Evolutionary conservation across 2,113 vertebrate species (phyloP).

Genomic region (Addax nasomaculatus): DNA sequence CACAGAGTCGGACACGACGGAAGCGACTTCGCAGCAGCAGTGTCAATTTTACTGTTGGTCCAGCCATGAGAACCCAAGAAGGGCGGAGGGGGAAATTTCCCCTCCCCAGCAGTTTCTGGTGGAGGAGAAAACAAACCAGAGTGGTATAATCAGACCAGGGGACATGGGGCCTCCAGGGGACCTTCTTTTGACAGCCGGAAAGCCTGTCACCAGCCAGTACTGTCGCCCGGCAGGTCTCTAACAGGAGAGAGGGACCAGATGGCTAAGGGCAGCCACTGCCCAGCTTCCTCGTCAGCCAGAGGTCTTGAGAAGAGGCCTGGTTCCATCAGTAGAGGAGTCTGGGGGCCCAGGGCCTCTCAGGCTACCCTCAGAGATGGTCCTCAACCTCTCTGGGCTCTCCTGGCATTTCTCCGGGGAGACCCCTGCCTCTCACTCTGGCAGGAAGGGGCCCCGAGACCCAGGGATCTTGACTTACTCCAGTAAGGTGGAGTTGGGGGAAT

Average conservation of each 20-base stretch:
- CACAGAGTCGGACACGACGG: no score
- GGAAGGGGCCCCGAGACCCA: neutral
- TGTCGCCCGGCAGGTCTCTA: neutral
- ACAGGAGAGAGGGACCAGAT: neutral
- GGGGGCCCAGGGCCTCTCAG: neutral
- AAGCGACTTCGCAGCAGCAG: neutral
- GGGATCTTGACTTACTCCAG: neutral
- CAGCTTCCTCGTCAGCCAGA: accelerated
- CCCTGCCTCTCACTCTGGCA: neutral
- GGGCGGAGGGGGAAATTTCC: neutral
- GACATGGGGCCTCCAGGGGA: neutral
- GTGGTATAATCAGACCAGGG: neutral
- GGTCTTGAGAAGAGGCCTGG: neutral
- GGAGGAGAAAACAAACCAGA: neutral
- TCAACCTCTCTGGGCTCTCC: neutral
- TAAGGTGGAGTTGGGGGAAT: neutral
- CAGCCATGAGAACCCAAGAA: neutral
- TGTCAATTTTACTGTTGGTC: neutral
- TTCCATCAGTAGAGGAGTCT: neutral
- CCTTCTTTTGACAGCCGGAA: neutral
- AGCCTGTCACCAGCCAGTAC: neutral
- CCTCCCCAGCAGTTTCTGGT: neutral
- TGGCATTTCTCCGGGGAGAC: neutral
- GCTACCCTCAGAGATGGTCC: neutral
- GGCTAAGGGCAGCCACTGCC: neutral